phyloP scores from a whole-genome alignment of 2,888 invertebrate genomes.

The Mactromeris polynyma region DNA sequence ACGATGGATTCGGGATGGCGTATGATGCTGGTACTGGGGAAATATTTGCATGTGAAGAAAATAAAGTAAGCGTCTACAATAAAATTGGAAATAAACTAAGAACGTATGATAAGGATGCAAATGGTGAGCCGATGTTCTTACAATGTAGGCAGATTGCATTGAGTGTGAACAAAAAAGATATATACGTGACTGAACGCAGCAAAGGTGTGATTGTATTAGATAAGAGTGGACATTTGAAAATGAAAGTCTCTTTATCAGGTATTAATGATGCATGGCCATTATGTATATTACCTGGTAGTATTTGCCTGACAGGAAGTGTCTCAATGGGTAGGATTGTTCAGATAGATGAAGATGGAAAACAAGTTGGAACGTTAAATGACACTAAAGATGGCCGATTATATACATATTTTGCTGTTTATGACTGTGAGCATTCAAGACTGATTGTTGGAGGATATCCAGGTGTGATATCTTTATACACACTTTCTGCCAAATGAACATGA shows the following conservation, averaged over 20 bases:
- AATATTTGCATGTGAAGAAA: slow-evolving; percentile 15
- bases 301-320: not conserved
- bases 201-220: slow-evolving; percentile 20
- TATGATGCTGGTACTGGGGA: slow-evolving; percentile 17
- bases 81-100: slow-evolving; percentile 16
- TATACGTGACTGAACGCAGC: slow-evolving; percentile 8
- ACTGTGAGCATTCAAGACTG: slow-evolving; percentile 15
- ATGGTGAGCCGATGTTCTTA: not conserved
- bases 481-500: slow-evolving; percentile 9
- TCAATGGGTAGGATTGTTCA: not conserved
- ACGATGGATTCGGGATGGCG: slow-evolving; percentile 9
- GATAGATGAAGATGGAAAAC: slow-evolving; percentile 18
- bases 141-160: slow-evolving; percentile 23
- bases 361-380: slow-evolving; percentile 16
- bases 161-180: slow-evolving; percentile 10
- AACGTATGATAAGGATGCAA: slow-evolving; percentile 20
- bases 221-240: slow-evolving; percentile 5
- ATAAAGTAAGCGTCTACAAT: slow-evolving; percentile 6
- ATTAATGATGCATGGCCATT: not conserved
- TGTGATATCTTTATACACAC: slow-evolving; percentile 10
- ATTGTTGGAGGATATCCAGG: slow-evolving; percentile 25
- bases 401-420: slow-evolving; percentile 8
- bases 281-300: slow-evolving; percentile 24
- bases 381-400: not conserved
- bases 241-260: not conserved